Percentiles rank a stretch among this genome's conserved stretches.
Conservation (phyloP, 2,888 invertebrate species). For the Tineola bisselliella region DNA sequence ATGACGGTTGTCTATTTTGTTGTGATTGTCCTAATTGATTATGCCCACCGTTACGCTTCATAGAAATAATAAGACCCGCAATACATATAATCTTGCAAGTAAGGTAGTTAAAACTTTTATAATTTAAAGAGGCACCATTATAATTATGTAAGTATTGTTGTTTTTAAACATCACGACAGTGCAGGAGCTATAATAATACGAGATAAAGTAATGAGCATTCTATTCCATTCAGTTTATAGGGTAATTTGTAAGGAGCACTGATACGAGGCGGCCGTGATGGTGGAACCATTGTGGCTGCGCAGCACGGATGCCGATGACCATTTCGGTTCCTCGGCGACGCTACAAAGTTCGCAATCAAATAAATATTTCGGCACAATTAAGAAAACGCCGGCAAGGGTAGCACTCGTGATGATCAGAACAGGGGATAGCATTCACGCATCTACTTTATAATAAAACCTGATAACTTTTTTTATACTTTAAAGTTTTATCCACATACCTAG, state of each 20-base stretch:
- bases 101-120: background rate
- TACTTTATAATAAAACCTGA: too few species aligned
- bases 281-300: constrained; percentile 43
- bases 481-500: too few species aligned
- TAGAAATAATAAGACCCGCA: background rate
- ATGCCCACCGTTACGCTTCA: constrained; percentile 1
- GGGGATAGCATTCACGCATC: background rate
- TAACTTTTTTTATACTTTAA: too few species aligned
- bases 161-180: background rate
- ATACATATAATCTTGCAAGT: background rate
- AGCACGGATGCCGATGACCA: constrained; percentile 61
- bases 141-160: background rate
- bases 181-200: background rate
- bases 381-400: constrained; percentile 65
- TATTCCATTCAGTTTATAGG: constrained; percentile 31
- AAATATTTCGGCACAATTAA: constrained; percentile 70
- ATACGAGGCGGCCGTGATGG: constrained; percentile 28
- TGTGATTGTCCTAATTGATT: constrained; percentile 31
- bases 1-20: constrained; percentile 22
- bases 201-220: constrained; percentile 10
- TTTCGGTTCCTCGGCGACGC: constrained; percentile 60
- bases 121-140: background rate
- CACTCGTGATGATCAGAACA: constrained; percentile 56
- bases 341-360: constrained; percentile 65
- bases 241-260: constrained; percentile 24